Conservation (phyloP, 2,113 vertebrate species). For the Sclerurus mexicanus region DNA sequence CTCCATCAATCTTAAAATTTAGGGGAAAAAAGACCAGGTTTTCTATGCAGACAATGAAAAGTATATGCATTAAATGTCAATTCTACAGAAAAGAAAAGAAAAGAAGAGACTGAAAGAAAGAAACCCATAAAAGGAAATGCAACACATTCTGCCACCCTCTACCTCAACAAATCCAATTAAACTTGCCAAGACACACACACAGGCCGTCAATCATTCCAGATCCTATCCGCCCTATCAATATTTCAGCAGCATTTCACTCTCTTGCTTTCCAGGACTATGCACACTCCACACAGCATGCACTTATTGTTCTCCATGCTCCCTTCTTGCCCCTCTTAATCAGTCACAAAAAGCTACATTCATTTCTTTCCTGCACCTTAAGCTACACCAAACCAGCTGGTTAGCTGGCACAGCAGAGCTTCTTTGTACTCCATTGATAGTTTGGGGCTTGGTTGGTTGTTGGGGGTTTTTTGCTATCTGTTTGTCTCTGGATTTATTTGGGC, state of each 20-base stretch:
- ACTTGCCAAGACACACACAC: constrained; percentile 43
- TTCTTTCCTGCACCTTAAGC: not conserved
- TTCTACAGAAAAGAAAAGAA: constrained; percentile 1
- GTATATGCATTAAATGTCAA: not conserved
- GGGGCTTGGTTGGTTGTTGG: not conserved
- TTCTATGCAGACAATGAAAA: constrained; percentile 3
- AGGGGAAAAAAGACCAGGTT: not conserved
- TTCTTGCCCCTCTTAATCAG: constrained; percentile 33
- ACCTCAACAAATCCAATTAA: constrained; percentile 58
- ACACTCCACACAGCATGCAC: constrained; percentile 16
- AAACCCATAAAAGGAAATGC: constrained; percentile 32
- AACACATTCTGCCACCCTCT: constrained; percentile 19
- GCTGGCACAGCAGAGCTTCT: not conserved
- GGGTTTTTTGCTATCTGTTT: not conserved
- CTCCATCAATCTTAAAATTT: constrained; percentile 1
- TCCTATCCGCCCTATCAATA: constrained; percentile 33
- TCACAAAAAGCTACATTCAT: not conserved
- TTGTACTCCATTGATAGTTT: not conserved
- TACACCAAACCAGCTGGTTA: not conserved
- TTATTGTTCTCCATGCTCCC: constrained; percentile 15
- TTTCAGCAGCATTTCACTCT: constrained; percentile 52
- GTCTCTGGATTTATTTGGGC: not conserved
- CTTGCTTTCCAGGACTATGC: not conserved
- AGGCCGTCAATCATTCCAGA: constrained; percentile 10
- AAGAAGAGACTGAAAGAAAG: not conserved